phyloP scores from a whole-genome alignment of 2,888 invertebrate genomes.

The Gonocerus acuteangulatus region DNA sequence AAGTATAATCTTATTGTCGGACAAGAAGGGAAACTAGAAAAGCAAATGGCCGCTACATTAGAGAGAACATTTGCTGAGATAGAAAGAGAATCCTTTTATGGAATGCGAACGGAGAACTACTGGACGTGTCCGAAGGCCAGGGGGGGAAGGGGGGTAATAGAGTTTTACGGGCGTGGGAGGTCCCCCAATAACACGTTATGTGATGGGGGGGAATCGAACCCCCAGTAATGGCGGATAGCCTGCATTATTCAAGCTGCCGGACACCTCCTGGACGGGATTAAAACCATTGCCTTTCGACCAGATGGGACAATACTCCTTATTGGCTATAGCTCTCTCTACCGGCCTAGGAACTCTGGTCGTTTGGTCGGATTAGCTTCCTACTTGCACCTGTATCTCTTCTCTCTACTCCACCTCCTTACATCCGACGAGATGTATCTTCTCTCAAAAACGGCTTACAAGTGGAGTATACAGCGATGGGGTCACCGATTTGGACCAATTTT shows the following conservation, averaged over 20 bases:
- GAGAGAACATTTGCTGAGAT: no score
- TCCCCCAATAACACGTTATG: slow-evolving; percentile 17
- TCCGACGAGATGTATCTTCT: no score
- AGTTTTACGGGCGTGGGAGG: slow-evolving; percentile 6
- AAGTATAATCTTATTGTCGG: no score
- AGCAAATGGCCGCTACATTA: no score
- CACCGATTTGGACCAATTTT: no score
- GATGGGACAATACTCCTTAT: slow-evolving; percentile 25
- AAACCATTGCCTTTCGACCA: neutral
- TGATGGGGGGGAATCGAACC: neutral
- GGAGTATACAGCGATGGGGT: no score
- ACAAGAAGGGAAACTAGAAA: no score
- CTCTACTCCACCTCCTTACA: neutral
- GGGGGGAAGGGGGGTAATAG: slow-evolving; percentile 6
- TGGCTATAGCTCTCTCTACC: slow-evolving; percentile 15
- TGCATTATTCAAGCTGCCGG: slow-evolving; percentile 18
- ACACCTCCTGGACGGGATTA: slow-evolving; percentile 12
- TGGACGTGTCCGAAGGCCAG: neutral
- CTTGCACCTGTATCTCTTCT: neutral
- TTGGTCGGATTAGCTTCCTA: neutral
- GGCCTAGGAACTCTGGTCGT: neutral
- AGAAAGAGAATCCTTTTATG: no score
- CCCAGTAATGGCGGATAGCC: slow-evolving; percentile 4
- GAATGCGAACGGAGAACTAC: no score
- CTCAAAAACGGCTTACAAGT: no score